Evolutionary conservation across 64 coral and sea anemone genomes (phyloP).

Genomic region (Acropora tenuis): DNA sequence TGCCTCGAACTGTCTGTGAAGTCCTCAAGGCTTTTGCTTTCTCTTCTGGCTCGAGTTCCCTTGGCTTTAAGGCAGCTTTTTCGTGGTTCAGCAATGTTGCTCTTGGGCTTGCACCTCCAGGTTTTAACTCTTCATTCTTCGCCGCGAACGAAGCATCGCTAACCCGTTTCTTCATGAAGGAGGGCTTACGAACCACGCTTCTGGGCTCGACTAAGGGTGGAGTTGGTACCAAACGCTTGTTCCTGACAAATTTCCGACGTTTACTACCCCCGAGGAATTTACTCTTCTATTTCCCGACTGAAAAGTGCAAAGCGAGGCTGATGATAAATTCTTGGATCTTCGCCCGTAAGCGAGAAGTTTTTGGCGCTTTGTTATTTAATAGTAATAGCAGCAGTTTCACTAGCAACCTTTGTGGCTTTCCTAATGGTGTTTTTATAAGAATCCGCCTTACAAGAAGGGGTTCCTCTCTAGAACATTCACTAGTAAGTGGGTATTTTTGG

Average conservation of each 20-base stretch:
- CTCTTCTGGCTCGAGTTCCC: background rate
- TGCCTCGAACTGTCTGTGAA: background rate
- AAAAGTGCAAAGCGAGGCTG: background rate
- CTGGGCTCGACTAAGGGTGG: background rate
- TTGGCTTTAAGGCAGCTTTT: background rate
- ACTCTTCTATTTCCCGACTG: background rate
- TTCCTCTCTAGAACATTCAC: no score
- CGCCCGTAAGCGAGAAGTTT: conserved; percentile 42
- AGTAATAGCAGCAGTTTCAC: no score
- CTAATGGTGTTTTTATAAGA: no score
- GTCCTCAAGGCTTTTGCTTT: background rate
- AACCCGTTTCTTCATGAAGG: background rate
- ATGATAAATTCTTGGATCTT: background rate
- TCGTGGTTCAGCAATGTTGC: background rate
- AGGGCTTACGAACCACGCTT: background rate
- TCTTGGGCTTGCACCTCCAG: background rate
- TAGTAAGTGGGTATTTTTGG: no score
- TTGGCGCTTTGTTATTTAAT: background rate
- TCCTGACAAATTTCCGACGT: background rate
- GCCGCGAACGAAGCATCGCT: background rate
- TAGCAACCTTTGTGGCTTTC: no score
- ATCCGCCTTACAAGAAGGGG: no score
- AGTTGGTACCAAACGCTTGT: background rate
- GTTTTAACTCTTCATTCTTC: background rate
- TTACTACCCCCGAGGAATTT: background rate